Percentiles rank a stretch among this genome's conserved stretches.
Conservation (phyloP, 2,888 invertebrate species). For the Drosophila incognita region DNA sequence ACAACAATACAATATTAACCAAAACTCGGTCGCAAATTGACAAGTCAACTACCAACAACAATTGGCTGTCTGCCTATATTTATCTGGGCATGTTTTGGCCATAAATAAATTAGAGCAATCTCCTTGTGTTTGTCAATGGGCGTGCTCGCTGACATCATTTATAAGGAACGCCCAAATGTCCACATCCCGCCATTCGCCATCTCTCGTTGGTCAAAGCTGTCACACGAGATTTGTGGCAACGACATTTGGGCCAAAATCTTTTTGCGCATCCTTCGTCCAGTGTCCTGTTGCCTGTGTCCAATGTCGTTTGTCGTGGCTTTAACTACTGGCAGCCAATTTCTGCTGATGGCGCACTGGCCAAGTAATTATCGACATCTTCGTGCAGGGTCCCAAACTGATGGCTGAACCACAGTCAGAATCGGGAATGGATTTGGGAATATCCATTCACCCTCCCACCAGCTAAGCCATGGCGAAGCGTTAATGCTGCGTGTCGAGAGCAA, state of each 20-base stretch:
- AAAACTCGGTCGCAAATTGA: background rate
- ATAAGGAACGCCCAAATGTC: conserved; percentile 57
- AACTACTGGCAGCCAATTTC: conserved; percentile 66
- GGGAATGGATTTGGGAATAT: conserved; percentile 21
- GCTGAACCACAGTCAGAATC: conserved; percentile 1
- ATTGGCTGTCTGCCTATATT: conserved; percentile 31
- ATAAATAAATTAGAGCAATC: conserved; percentile 74
- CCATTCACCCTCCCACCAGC: background rate
- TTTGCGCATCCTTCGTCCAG: conserved; percentile 30
- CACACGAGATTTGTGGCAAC: conserved; percentile 70
- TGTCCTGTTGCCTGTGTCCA: conserved; percentile 1
- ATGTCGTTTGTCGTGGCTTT: conserved; percentile 39
- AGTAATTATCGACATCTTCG: conserved; percentile 74
- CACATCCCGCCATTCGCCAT: conserved; percentile 14
- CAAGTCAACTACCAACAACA: conserved; percentile 12
- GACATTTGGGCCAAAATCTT: conserved; percentile 65
- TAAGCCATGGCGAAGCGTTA: conserved; percentile 62
- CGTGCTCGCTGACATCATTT: conserved; percentile 65
- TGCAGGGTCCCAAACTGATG: conserved; percentile 38
- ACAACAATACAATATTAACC: background rate
- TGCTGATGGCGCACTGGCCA: conserved; percentile 77
- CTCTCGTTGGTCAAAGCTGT: conserved; percentile 51
- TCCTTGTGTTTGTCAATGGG: conserved; percentile 66
- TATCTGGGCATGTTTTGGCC: conserved; percentile 48
- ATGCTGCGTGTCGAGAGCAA: conserved; percentile 78